These are phyloP conservation scores for Dendronephthya gigantea DNA, from an alignment of 64 coral and sea anemone species.

Conservation along the genomic window DNA sequence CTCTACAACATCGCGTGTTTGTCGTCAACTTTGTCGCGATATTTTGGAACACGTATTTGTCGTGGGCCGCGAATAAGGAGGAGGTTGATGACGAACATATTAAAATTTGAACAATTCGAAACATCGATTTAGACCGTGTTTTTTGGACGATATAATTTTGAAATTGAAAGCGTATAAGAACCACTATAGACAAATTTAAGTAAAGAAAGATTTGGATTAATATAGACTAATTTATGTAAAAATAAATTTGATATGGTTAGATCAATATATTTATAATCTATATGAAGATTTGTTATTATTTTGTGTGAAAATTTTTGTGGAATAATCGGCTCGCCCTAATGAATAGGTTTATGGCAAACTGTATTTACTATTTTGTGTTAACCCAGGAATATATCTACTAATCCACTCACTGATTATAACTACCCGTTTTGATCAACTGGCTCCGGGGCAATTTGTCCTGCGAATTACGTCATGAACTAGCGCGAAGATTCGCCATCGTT, in stretches of 20 bases:
- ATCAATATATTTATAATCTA: neutral
- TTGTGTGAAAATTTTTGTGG: no score
- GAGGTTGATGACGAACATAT: neutral
- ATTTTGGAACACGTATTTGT: conserved; percentile 91
- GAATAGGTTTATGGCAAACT: no score
- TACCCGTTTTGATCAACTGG: no score
- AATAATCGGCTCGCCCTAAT: no score
- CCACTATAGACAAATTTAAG: no score
- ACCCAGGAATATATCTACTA: no score
- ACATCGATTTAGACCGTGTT: neutral
- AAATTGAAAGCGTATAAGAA: no score
- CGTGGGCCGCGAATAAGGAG: conserved; percentile 57
- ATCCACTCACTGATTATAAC: no score
- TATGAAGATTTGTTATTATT: neutral
- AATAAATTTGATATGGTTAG: neutral
- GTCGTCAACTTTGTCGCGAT: conserved; percentile 71
- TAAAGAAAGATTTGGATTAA: no score
- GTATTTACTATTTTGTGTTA: no score
- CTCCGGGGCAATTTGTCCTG: no score
- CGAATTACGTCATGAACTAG: neutral
- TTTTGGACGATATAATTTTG: neutral
- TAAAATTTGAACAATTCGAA: neutral
- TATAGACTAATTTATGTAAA: no score
- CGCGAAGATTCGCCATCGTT: neutral
- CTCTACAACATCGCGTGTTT: conserved; percentile 49